A percentile compares a stretch with the other conserved stretches of the same genome.
Evolutionary conservation across 2,888 invertebrate genomes (phyloP).

Genomic region (Drosophila merina): DNA sequence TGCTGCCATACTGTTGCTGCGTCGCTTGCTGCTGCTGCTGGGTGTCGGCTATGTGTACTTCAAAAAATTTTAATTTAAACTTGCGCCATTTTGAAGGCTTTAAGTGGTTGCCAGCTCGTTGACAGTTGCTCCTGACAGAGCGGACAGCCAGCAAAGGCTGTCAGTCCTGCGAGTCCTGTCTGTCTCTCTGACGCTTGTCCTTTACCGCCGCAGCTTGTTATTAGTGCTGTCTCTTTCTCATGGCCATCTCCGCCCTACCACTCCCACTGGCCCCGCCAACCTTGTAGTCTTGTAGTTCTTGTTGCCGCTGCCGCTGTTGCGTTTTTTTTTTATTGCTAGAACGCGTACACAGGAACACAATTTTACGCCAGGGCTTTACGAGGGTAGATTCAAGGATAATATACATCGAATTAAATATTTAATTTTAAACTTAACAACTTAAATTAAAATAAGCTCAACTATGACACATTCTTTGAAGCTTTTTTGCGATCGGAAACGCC

Average conservation of each 20-base stretch:
- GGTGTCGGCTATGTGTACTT: constrained; percentile 69
- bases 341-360: constrained; percentile 41
- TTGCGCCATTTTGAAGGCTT: constrained; percentile 80
- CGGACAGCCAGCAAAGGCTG: constrained; percentile 46
- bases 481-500: too few relatives aligned
- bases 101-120: constrained; percentile 81
- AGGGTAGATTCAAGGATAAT: constrained; percentile 1
- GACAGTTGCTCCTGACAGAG: constrained; percentile 73
- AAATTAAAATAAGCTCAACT: too few relatives aligned
- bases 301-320: constrained; percentile 35
- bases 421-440: background rate
- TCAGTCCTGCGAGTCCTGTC: constrained; percentile 39
- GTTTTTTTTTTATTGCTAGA: constrained; percentile 59
- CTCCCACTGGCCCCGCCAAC: background rate
- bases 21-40: constrained; percentile 19
- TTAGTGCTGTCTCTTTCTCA: constrained; percentile 60
- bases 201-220: constrained; percentile 69
- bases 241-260: background rate
- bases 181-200: constrained; percentile 33
- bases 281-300: constrained; percentile 31
- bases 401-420: background rate
- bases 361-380: constrained; percentile 24
- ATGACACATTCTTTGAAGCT: too few relatives aligned
- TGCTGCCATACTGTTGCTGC: constrained; percentile 29
- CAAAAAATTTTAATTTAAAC: constrained; percentile 80